phyloP scores from a whole-genome alignment of 2,888 invertebrate genomes.

The Spilarctia lutea region DNA sequence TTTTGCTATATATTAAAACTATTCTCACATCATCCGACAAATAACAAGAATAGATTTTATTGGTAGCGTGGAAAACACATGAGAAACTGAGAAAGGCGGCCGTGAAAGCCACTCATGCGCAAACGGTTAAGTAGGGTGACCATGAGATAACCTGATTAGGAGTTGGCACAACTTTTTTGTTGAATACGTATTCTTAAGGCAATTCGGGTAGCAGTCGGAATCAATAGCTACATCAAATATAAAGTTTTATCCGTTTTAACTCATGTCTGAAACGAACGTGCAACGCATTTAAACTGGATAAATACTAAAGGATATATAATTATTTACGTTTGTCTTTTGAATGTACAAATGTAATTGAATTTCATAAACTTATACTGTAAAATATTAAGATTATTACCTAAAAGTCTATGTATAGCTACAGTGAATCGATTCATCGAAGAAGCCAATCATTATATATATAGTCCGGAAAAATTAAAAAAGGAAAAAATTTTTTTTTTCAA shows the following conservation, averaged over 20 bases:
- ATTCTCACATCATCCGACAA: constrained; percentile 4
- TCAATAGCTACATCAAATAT: neutral
- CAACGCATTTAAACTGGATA: neutral
- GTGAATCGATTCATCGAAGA: too few species aligned
- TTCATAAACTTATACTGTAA: too few species aligned
- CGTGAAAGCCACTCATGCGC: constrained; percentile 72
- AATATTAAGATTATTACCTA: too few species aligned
- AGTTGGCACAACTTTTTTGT: constrained; percentile 13
- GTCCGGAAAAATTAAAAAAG: too few species aligned
- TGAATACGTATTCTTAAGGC: neutral
- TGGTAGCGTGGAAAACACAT: constrained; percentile 63
- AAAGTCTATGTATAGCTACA: too few species aligned
- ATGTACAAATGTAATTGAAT: too few species aligned
- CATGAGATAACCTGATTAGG: constrained; percentile 46
- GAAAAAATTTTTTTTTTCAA: too few species aligned
- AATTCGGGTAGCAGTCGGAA: neutral
- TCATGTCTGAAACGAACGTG: neutral
- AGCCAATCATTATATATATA: too few species aligned
- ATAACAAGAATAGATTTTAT: constrained; percentile 32
- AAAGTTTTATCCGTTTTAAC: neutral
- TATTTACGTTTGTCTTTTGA: neutral
- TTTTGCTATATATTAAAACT: neutral
- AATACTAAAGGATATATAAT: neutral
- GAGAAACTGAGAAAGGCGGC: constrained; percentile 71
- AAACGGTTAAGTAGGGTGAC: constrained; percentile 65